Evolutionary conservation across 2,888 invertebrate species (phyloP).

Genomic region (Caradrina clavipalpis): DNA sequence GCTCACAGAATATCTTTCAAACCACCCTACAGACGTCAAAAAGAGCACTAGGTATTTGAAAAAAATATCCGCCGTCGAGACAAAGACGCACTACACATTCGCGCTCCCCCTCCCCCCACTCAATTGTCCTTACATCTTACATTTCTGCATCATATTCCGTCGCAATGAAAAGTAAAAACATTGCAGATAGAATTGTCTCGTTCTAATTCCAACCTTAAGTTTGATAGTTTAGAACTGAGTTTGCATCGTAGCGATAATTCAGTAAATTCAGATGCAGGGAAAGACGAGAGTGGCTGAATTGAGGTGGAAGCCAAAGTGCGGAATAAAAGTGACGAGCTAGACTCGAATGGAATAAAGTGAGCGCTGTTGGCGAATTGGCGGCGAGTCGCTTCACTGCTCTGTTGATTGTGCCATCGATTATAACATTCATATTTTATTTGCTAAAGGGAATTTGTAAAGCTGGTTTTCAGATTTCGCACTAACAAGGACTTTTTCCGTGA

Average conservation of each 20-base stretch:
- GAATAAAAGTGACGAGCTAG: conserved; percentile 87
- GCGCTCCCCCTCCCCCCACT: conserved; percentile 75
- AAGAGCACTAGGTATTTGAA: conserved; percentile 71
- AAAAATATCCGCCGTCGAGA: conserved; percentile 75
- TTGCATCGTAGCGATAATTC: conserved; percentile 62
- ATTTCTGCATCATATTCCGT: conserved; percentile 89
- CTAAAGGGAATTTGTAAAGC: conserved; percentile 3
- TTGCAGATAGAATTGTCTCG: conserved; percentile 72
- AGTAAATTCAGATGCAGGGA: conserved; percentile 85
- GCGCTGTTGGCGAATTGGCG: conserved; percentile 65
- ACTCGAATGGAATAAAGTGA: conserved; percentile 69
- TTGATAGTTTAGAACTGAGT: conserved; percentile 51
- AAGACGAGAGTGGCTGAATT: conserved; percentile 88
- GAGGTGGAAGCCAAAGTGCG: conserved; percentile 88
- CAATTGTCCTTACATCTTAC: conserved; percentile 90
- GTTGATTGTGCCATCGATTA: conserved; percentile 63
- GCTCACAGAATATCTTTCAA: conserved; percentile 48
- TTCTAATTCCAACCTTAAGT: conserved; percentile 53
- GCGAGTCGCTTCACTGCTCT: conserved; percentile 53
- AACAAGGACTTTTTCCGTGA: neutral
- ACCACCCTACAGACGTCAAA: conserved; percentile 66
- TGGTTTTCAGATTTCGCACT: neutral
- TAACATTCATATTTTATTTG: conserved; percentile 46
- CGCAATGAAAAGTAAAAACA: conserved; percentile 89
- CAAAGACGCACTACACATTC: conserved; percentile 82